Conservation (phyloP, 2,797 vertebrate species). For the Bovichtus diacanthus region DNA sequence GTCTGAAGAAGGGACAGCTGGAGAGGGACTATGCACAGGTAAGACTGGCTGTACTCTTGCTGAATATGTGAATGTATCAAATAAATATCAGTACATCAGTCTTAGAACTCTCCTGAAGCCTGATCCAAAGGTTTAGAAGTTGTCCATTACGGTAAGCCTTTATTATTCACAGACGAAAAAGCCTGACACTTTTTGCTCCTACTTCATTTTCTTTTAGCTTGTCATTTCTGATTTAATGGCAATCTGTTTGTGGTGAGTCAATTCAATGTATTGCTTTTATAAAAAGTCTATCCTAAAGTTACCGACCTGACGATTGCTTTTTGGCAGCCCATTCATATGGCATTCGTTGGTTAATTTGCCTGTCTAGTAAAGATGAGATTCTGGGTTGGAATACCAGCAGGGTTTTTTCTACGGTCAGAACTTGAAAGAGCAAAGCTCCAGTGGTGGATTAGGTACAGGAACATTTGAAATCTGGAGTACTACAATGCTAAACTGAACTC, state of each 20-base stretch:
- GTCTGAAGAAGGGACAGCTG: conserved; percentile 96
- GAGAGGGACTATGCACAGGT: conserved; percentile 98
- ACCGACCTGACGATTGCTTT: too few relatives aligned
- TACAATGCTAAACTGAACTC: neutral
- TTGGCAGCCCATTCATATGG: neutral
- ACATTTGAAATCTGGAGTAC: neutral
- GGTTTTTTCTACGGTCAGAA: neutral
- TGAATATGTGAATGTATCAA: neutral
- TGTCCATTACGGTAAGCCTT: neutral
- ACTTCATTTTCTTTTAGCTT: neutral
- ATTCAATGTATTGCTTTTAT: neutral
- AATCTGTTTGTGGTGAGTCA: neutral
- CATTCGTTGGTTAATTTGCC: neutral
- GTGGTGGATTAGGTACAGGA: neutral
- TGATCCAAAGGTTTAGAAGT: neutral
- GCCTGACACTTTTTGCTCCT: neutral
- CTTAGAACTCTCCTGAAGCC: too few relatives aligned
- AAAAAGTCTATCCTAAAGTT: neutral
- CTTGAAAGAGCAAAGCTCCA: neutral
- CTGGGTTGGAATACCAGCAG: conserved; percentile 6
- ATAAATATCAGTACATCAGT: neutral
- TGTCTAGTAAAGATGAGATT: conserved; percentile 11
- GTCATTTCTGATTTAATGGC: neutral
- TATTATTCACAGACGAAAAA: neutral
- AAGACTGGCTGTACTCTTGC: conserved; percentile 34